Evolutionary conservation across 2,888 invertebrate species (phyloP).

Genomic region (Cheilosia variabilis): DNA sequence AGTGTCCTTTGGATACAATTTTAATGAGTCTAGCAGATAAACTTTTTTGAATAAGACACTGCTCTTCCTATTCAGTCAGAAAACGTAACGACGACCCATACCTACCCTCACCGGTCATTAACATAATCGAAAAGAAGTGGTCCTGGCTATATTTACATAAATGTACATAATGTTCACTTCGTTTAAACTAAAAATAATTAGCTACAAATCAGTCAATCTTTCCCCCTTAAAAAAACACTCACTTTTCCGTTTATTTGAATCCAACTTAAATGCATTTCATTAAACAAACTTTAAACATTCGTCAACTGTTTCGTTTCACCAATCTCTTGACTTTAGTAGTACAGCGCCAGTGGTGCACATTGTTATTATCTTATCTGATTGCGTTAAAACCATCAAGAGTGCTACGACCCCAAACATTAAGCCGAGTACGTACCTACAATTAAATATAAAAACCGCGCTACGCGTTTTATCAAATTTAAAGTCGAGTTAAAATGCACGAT

Average conservation of each 20-base stretch:
- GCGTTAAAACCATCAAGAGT: conserved; percentile 66
- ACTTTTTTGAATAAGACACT: too few species aligned
- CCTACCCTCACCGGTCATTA: too few species aligned
- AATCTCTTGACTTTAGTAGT: neutral
- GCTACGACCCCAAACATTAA: conserved; percentile 29
- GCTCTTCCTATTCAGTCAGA: too few species aligned
- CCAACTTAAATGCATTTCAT: neutral
- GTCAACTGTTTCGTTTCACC: conserved; percentile 6
- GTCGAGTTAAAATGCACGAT: conserved; percentile 59
- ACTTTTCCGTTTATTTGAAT: neutral
- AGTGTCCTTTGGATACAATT: too few species aligned
- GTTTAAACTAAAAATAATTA: neutral
- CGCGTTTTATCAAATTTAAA: conserved; percentile 57
- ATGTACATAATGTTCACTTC: neutral
- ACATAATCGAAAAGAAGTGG: too few species aligned
- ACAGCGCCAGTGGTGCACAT: conserved; percentile 36
- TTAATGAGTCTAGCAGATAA: too few species aligned
- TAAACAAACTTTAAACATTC: neutral
- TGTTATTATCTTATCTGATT: conserved; percentile 66
- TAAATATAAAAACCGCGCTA: conserved; percentile 21
- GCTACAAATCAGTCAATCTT: neutral
- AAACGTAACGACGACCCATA: too few species aligned
- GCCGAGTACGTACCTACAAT: conserved; percentile 3
- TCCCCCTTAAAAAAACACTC: too few species aligned
- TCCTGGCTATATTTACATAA: too few species aligned